Evolutionary conservation across 2,113 vertebrate species (phyloP), one percentile per base, ranked within the genome.

Genomic region (Mastomys natalensis): DNA sequence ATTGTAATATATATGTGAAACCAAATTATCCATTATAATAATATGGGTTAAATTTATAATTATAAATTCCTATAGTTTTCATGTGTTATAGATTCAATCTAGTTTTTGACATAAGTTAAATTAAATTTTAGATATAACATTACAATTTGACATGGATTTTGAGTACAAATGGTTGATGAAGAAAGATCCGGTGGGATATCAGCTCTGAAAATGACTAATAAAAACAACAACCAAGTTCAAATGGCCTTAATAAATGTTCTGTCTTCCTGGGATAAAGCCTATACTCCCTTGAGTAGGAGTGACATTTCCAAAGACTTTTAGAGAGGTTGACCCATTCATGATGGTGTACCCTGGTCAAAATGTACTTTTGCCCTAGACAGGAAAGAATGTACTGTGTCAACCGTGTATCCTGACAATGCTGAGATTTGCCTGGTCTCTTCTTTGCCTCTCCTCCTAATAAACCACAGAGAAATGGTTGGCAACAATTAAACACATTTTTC

Each of bases 71-170:
- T 66, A 37, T 58, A 5, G 1, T 9, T 40, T 88, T 85, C 55
- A 37, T 87, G 43, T 4, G n/a, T 19, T 10, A 24, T 64, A 37
- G 31, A 45, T 58, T 91, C 13, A 74, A 74, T 43, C 10, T 91
- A 12, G 12, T 37, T 87, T 60, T 73, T 93, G 34, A 90, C 26
- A 76, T 51, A 80, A 76, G 43, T 2, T n/a, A 95, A 21, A 62
- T 29, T 70, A 48, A 22, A 24, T 4, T 77, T 89, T 66, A 73
- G 19, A 66, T 40, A n/a, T 15, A 45, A 53, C 90, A 84, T 78
- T 76, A 81, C 60, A 64, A 21, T 8, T 64, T 72, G 6, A 40
- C 77, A 84, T 91, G 15, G 53, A 86, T 76, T 95, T 89, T 77
- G 24, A 87, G 70, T 48, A 90, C 11, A 22, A 76, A 87, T 68